Percentiles rank a stretch among this genome's conserved stretches.
Evolutionary conservation across 2,888 invertebrate genomes (phyloP).

Genomic region (Schizotus pectinicornis): DNA sequence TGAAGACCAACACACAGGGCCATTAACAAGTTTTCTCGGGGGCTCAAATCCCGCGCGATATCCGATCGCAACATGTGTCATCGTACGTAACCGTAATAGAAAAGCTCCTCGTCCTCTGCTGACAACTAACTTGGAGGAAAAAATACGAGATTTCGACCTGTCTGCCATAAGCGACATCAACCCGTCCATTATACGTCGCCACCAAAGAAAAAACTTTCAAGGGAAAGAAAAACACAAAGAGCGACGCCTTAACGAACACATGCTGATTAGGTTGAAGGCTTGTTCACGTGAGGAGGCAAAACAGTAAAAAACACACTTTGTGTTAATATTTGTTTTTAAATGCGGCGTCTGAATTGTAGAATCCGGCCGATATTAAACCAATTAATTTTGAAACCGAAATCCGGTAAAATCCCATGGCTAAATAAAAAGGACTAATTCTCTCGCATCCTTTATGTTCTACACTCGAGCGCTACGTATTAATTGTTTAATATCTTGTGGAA

Average conservation of each 20-base stretch:
- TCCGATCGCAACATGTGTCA: slow-evolving; percentile 52
- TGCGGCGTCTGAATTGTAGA: slow-evolving; percentile 11
- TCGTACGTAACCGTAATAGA: slow-evolving; percentile 43
- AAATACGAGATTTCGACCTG: slow-evolving; percentile 11
- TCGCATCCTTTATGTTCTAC: slow-evolving; percentile 36
- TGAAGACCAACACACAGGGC: slow-evolving; percentile 50
- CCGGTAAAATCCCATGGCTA: slow-evolving; percentile 51
- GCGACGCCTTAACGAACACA: too few species aligned
- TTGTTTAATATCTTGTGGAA: slow-evolving; percentile 58
- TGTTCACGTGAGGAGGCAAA: too few species aligned
- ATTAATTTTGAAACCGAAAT: slow-evolving; percentile 55
- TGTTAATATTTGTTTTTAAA: background rate
- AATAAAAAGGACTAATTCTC: slow-evolving; percentile 49
- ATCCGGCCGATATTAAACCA: slow-evolving; percentile 51
- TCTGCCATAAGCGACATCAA: slow-evolving; percentile 10
- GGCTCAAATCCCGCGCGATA: slow-evolving; percentile 45
- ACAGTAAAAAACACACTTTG: too few species aligned
- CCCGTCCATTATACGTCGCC: slow-evolving; percentile 11
- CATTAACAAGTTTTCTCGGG: slow-evolving; percentile 50
- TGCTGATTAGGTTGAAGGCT: too few species aligned
- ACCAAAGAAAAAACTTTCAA: background rate
- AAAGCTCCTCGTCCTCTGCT: slow-evolving; percentile 18
- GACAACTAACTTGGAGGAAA: background rate
- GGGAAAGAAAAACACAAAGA: too few species aligned
- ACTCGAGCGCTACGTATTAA: slow-evolving; percentile 48